phyloP scores from a whole-genome alignment of 1,140 invertebrate genomes.

The Amyelois transitella region DNA sequence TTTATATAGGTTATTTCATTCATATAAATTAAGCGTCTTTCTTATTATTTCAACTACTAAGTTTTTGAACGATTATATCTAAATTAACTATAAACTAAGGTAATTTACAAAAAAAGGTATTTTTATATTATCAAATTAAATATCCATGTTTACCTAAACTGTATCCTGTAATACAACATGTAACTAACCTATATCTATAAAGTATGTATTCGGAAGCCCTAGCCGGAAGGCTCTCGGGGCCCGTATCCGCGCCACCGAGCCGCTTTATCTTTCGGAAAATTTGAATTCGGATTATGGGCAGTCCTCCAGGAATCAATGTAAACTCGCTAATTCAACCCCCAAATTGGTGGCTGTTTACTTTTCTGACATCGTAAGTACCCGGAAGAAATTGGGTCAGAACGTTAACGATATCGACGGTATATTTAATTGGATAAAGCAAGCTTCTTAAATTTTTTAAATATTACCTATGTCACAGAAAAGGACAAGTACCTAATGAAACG shows the following conservation, averaged over 20 bases:
- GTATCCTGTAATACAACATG: no score
- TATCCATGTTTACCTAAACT: no score
- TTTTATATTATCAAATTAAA: no score
- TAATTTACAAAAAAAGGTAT: no score
- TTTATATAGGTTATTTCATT: no score
- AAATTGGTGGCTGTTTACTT: slow-evolving; percentile 19
- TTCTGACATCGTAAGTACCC: slow-evolving; percentile 5
- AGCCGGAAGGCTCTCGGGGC: slow-evolving; percentile 17
- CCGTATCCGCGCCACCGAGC: slow-evolving; percentile 11
- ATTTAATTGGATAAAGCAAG: neutral
- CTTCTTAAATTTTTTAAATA: neutral
- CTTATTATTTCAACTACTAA: no score
- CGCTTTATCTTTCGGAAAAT: slow-evolving; percentile 61
- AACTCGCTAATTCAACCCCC: slow-evolving; percentile 27
- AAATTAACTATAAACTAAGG: no score
- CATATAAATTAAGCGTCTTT: no score
- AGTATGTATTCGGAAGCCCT: neutral
- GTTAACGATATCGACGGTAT: neutral
- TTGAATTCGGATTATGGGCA: slow-evolving; percentile 44
- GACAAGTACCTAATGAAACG: no score
- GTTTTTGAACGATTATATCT: no score
- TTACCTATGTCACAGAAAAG: no score
- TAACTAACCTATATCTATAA: no score
- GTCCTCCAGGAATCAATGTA: slow-evolving; percentile 29
- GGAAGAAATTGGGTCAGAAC: slow-evolving; percentile 8